Conservation (phyloP, 2,113 vertebrate species). For the Anhinga anhinga region DNA sequence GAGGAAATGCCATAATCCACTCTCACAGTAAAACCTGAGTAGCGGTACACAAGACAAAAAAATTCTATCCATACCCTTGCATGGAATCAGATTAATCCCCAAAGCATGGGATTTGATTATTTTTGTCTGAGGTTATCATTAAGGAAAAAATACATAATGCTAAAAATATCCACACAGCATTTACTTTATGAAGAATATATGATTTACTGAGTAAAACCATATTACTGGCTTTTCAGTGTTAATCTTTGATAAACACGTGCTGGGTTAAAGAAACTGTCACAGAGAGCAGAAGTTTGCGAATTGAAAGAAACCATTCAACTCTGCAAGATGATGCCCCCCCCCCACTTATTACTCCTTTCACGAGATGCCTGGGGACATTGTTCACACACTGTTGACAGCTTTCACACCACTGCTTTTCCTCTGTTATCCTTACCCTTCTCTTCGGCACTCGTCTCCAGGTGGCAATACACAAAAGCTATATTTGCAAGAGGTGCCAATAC, state of each 20-base stretch:
- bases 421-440: background rate
- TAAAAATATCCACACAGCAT: conserved; percentile 47
- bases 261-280: conserved; percentile 23
- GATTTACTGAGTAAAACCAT: conserved; percentile 54
- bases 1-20: conserved; percentile 23
- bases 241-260: conserved; percentile 48
- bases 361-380: conserved; percentile 23
- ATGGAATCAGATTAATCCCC: conserved; percentile 70
- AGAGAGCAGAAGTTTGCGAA: conserved; percentile 29
- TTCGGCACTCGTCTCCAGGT: background rate
- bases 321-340: background rate
- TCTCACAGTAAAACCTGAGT: conserved; percentile 32
- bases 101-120: conserved; percentile 71
- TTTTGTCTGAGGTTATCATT: conserved; percentile 70
- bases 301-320: conserved; percentile 37
- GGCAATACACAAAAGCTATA: background rate
- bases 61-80: conserved; percentile 33
- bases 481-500: background rate
- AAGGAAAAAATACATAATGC: conserved; percentile 49
- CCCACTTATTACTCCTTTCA: conserved; percentile 14
- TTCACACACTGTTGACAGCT: conserved; percentile 23
- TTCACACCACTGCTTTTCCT: conserved; percentile 13
- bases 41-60: conserved; percentile 4
- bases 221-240: conserved; percentile 39
- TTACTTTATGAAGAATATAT: conserved; percentile 59